Percentiles rank a stretch among this genome's conserved stretches.
phyloP scores from a whole-genome alignment of 2,888 invertebrate genomes.

The Teinopalpus imperialis region DNA sequence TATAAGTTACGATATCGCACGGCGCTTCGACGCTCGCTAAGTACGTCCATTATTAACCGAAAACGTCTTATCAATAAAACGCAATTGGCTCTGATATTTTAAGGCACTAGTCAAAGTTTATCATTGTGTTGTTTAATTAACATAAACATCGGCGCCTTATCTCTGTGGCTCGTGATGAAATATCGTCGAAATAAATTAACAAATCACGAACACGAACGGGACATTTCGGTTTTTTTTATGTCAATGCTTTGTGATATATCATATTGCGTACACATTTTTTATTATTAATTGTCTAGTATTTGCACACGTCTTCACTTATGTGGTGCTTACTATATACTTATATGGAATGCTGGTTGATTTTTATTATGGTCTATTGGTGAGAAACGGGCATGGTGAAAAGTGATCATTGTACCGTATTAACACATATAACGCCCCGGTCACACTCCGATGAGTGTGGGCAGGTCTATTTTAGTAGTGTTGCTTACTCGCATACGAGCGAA shows the following conservation, averaged over 20 bases:
- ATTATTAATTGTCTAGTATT: too few relatives aligned
- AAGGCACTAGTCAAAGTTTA: conserved; percentile 36
- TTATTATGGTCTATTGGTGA: too few relatives aligned
- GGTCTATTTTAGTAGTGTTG: too few relatives aligned
- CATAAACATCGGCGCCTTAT: conserved; percentile 19
- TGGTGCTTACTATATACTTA: too few relatives aligned
- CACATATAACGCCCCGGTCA: too few relatives aligned
- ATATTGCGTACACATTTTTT: not conserved
- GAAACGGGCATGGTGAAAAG: too few relatives aligned
- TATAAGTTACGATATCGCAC: not conserved
- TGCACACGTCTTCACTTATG: too few relatives aligned
- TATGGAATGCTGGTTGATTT: too few relatives aligned
- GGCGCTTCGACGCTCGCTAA: not conserved
- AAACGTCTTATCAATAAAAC: conserved; percentile 25
- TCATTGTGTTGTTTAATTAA: conserved; percentile 28
- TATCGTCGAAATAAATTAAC: conserved; percentile 19
- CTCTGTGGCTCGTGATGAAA: conserved; percentile 14
- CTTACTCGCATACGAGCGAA: too few relatives aligned
- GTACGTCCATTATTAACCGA: conserved; percentile 6
- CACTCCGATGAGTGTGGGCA: too few relatives aligned
- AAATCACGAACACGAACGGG: conserved; percentile 7
- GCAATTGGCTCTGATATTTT: conserved; percentile 26
- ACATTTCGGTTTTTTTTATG: conserved; percentile 8
- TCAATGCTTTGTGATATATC: not conserved
- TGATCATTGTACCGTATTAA: too few relatives aligned